Evolutionary conservation across 2,797 vertebrate species (phyloP), one percentile per base, ranked within the genome.

Genomic region (Cossypha caffra): DNA sequence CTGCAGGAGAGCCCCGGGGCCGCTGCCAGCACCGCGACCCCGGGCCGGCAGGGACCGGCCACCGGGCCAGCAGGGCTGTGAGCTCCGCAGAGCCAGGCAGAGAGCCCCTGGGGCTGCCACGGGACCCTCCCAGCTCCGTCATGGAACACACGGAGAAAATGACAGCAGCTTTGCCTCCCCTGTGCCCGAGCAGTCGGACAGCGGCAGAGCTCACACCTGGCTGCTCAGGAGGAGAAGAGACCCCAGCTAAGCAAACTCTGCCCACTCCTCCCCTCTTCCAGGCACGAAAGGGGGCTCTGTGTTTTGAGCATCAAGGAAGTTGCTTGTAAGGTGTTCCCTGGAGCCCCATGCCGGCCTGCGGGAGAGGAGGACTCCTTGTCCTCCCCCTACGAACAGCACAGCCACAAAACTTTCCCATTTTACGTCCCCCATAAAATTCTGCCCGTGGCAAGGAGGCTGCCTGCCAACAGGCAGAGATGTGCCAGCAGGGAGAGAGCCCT

Each of bases 121-220:
- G 2, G 67, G 10, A 33, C 33, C 31, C 58, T 15, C 16, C 37
- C 81, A 40, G 35, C 40, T 11, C 26, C 25, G 1, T 1, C 2
- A 0, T 1, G 10, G 10, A 43, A 33, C 7, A 0, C 9, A 2
- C 0, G 35, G 26, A 78, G 16, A 45, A 59, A 59, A 3, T 33
- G 43, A 33, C 35, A 5, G 3, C 0, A 11, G 37, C 25, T 47
- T 50, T 71, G 55, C 48, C 48, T 52, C 5, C 20, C 10, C 37
- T 37, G 8, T 6, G 28, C 47, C 2, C 1, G 0, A 38, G 31
- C 25, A 24, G 52, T 33, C 0, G 0, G 33, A 13, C 7, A 0
- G 3, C 4, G 42, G 31, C 16, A 2, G 8, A 35, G 25, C 45
- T 59, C 51, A 11, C 0, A 1, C 25, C 16, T 1, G 31, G 54